Evolutionary conservation across 1,140 invertebrate genomes (phyloP).

Genomic region (Caenorhabditis inopinata): DNA sequence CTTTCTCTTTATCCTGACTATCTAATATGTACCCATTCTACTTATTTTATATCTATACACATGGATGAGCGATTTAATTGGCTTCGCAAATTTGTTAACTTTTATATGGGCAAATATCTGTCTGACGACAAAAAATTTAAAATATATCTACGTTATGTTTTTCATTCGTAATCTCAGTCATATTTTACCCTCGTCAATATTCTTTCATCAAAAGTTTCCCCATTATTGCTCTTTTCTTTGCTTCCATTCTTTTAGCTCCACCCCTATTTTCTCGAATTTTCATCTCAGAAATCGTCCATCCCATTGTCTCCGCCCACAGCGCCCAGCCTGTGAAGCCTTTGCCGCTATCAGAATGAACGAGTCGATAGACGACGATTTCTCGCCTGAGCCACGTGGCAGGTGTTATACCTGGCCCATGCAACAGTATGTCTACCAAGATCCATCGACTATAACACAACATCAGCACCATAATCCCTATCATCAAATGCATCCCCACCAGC

Average conservation of each 20-base stretch:
- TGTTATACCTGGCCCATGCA: slow-evolving; percentile 62
- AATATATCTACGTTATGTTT: too few relatives aligned
- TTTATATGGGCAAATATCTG: too few relatives aligned
- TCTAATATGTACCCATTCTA: too few relatives aligned
- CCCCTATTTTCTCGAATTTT: background rate
- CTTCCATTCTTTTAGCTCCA: background rate
- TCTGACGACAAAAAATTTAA: too few relatives aligned
- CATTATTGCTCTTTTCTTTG: background rate
- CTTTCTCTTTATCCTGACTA: background rate
- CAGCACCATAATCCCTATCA: slow-evolving; percentile 26
- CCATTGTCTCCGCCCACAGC: background rate
- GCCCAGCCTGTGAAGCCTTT: background rate
- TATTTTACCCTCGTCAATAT: too few relatives aligned
- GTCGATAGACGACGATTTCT: slow-evolving; percentile 50
- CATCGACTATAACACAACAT: background rate
- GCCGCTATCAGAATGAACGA: background rate
- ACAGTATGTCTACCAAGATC: slow-evolving; percentile 31
- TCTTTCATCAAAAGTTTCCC: too few relatives aligned
- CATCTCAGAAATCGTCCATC: background rate
- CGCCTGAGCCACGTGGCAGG: slow-evolving; percentile 54
- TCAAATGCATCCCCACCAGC: background rate
- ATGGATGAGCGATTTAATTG: too few relatives aligned
- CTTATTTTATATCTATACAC: too few relatives aligned
- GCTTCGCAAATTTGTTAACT: too few relatives aligned
- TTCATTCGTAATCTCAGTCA: too few relatives aligned